phyloP scores from a whole-genome alignment of 1,140 invertebrate species.

The Rhizoglyphus robini region DNA sequence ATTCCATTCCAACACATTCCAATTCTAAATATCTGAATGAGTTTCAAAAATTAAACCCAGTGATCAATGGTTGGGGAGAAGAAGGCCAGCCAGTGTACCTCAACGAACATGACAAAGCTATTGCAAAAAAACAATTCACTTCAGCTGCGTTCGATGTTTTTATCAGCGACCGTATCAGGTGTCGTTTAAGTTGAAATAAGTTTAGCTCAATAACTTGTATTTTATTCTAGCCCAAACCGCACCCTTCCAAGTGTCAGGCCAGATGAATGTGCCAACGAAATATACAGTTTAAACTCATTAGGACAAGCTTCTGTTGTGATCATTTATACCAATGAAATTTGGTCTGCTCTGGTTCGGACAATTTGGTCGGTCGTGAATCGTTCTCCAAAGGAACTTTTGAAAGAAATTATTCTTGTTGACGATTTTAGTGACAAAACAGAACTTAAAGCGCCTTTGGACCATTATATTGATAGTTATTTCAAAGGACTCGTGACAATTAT shows the following conservation, averaged over 20 bases:
- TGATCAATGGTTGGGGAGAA: constrained; percentile 49
- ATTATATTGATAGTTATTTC: constrained; percentile 48
- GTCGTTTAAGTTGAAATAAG: background rate
- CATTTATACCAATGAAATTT: constrained; percentile 79
- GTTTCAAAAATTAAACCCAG: constrained; percentile 21
- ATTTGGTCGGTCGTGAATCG: constrained; percentile 74
- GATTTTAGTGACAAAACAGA: constrained; percentile 57
- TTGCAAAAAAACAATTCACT: constrained; percentile 53
- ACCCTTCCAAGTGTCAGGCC: constrained; percentile 62
- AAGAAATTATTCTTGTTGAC: constrained; percentile 77
- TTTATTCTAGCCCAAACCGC: constrained; percentile 44
- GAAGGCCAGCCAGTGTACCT: constrained; percentile 50
- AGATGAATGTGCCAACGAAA: constrained; percentile 41
- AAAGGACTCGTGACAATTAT: constrained; percentile 49
- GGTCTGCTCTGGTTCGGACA: constrained; percentile 64
- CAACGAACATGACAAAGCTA: constrained; percentile 37
- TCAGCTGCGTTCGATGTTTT: constrained; percentile 80
- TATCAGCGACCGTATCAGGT: constrained; percentile 70
- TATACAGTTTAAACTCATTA: constrained; percentile 40
- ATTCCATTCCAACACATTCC: too few relatives aligned
- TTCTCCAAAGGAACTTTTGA: constrained; percentile 48
- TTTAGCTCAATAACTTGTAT: background rate
- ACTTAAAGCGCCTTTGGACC: constrained; percentile 51
- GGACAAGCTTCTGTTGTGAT: constrained; percentile 54
- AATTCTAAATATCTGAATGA: too few relatives aligned